Base-by-base conservation (phyloP, 2,113 vertebrate species). In the Gasterosteus aculeatus region DNA sequence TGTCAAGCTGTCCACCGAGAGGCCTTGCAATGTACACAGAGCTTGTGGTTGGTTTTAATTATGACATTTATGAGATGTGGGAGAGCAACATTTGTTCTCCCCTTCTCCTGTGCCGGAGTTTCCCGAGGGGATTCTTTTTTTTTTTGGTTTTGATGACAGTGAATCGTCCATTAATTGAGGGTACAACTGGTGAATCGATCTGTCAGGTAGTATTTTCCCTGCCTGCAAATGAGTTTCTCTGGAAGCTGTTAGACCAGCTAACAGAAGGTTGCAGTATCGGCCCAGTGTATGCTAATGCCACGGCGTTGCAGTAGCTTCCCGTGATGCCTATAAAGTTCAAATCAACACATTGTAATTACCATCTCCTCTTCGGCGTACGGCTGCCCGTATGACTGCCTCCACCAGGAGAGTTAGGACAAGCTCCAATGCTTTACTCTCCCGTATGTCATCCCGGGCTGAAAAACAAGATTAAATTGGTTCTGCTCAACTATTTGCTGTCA, bases 391-490 rank as follows among this genome's bases (percentile, higher is more conserved):
- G 86, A n/a, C 68, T 78, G 78, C 73, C 60, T 88, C 80, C 56
- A 72, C 72, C 78, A 83, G 80, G 79, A 86, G 84, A 83, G 87
- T 87, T 72, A 89, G 88, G 87, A 84, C 81, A 83, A 78, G 89
- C 91, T 60, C 84, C 85, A 66, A 75, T 84, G 88, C 87, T 90
- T 90, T 89, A 88, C 86, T 87, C 87, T 82, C 42, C 83, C 35
- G 35, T 79, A 83, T 88, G 89, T 89, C 91, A 92, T 87, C 83
- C 85, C 54, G 70, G 68, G 53, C 88, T 87, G 87, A 72, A 89
- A 91, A 92, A 89, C 85, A 90, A 90, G 83, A 91, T 91, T 87
- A 91, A 93, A 91, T 91, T 91, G 90, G 82, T 88, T 92, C 86
- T 86, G 88, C 89, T 88, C 90, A 88, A 87, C 84, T 90, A 83